phyloP scores from a whole-genome alignment of 2,113 vertebrate species.

The Camelus dromedarius region DNA sequence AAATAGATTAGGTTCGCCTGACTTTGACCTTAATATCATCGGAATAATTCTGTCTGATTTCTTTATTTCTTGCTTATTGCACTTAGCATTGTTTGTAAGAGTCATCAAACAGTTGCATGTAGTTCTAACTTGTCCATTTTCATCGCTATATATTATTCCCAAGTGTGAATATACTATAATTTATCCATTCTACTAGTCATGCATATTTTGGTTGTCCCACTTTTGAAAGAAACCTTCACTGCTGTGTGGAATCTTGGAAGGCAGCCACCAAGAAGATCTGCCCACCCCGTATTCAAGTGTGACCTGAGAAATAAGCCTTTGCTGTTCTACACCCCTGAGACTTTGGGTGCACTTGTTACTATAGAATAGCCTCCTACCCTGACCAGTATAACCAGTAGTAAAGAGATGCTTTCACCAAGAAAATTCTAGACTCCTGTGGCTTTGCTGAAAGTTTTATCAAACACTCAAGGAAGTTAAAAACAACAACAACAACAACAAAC shows the following conservation, averaged over 20 bases:
- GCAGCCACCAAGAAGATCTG: not conserved
- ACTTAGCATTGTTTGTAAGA: not conserved
- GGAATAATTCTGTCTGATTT: not conserved
- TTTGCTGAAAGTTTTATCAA: not conserved
- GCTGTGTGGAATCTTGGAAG: not conserved
- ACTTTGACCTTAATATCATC: not conserved
- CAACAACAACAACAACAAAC: too few species aligned
- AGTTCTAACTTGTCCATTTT: conserved; percentile 31
- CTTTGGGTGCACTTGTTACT: not conserved
- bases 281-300: not conserved
- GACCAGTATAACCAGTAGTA: not conserved
- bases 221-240: not conserved
- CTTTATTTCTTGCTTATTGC: not conserved
- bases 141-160: not conserved
- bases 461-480: not conserved
- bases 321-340: not conserved
- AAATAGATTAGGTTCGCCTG: not conserved
- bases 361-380: not conserved
- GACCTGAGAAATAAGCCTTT: not conserved
- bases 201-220: not conserved
- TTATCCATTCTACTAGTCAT: not conserved
- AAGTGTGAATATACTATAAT: not conserved
- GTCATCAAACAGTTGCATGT: not conserved
- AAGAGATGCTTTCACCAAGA: not conserved
- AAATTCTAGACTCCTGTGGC: not conserved